These are phyloP conservation scores for Brienomyrus longianalis DNA, from an alignment of 2,113 vertebrate genomes.

Conservation along the genomic window DNA sequence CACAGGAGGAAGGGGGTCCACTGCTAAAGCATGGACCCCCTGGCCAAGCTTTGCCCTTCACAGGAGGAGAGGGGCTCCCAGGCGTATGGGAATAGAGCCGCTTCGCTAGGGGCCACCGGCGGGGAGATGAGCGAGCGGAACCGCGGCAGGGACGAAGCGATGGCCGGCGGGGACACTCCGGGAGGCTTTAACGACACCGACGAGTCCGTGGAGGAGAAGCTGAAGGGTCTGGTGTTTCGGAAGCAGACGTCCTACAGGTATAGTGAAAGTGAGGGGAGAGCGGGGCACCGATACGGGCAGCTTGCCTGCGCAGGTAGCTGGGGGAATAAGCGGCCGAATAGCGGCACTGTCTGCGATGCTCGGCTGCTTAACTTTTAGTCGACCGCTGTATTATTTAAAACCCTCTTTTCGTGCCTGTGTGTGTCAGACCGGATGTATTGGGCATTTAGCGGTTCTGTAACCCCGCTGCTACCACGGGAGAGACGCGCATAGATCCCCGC, in stretches of 20 bases:
- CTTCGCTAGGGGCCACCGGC: conserved; percentile 30
- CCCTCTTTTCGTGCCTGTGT: not conserved
- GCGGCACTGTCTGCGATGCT: not conserved
- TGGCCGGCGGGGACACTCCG: conserved; percentile 28
- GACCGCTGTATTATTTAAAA: not conserved
- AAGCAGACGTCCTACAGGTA: conserved; percentile 86
- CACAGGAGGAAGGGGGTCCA: conserved; percentile 37
- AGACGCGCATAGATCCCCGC: not conserved
- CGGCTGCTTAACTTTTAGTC: not conserved
- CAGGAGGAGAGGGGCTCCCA: conserved; percentile 60
- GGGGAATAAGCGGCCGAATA: not conserved
- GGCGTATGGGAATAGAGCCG: conserved; percentile 44
- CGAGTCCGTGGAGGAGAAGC: conserved; percentile 74
- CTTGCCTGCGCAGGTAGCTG: not conserved
- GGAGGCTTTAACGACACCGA: conserved; percentile 53
- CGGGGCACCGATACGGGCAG: not conserved
- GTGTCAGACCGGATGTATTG: not conserved
- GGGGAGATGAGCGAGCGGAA: conserved; percentile 40
- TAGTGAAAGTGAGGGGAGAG: not conserved
- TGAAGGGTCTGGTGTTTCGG: conserved; percentile 74
- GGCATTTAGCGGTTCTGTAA: not conserved
- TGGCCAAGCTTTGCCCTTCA: conserved; percentile 37
- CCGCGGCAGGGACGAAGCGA: conserved; percentile 49
- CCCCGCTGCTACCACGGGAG: not conserved
- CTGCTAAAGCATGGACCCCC: conserved; percentile 48